A percentile compares a stretch with the other conserved stretches of the same genome.
Conservation (phyloP, 1,140 invertebrate species). For the Spodoptera frugiperda region DNA sequence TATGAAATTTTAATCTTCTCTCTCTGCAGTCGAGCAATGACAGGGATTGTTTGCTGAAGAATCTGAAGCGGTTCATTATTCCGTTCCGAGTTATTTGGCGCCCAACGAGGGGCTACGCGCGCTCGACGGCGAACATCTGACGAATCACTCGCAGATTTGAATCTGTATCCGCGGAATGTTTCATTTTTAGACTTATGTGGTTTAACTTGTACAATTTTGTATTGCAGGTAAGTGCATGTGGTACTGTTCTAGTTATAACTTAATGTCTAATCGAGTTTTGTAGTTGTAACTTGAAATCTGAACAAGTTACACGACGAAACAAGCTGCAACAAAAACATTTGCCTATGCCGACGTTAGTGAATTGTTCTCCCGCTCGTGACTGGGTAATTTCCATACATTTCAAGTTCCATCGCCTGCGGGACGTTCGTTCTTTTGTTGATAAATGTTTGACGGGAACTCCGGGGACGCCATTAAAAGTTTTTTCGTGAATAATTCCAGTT, state of each 20-base stretch:
- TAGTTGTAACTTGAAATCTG: conserved; percentile 71
- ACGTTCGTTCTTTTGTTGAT: conserved; percentile 86
- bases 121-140: conserved; percentile 56
- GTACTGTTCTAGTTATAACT: not conserved
- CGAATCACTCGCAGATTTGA: conserved; percentile 57
- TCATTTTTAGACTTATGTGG: conserved; percentile 44
- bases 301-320: conserved; percentile 73
- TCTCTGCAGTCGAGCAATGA: conserved; percentile 60
- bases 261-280: conserved; percentile 25
- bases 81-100: conserved; percentile 66
- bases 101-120: conserved; percentile 59
- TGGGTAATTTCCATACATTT: conserved; percentile 86
- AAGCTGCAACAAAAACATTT: conserved; percentile 85
- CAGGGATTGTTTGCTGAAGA: conserved; percentile 63
- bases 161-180: conserved; percentile 46
- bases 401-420: conserved; percentile 86
- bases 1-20: conserved; percentile 62
- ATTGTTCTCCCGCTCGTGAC: conserved; percentile 85
- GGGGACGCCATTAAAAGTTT: conserved; percentile 86
- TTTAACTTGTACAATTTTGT: conserved; percentile 1
- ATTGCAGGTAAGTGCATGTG: not conserved
- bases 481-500: conserved; percentile 86
- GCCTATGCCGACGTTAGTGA: conserved; percentile 84
- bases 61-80: conserved; percentile 67
- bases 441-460: conserved; percentile 86